These are phyloP conservation scores for Egretta garzetta DNA, from an alignment of 2,113 vertebrate species.

Conservation along the genomic window DNA sequence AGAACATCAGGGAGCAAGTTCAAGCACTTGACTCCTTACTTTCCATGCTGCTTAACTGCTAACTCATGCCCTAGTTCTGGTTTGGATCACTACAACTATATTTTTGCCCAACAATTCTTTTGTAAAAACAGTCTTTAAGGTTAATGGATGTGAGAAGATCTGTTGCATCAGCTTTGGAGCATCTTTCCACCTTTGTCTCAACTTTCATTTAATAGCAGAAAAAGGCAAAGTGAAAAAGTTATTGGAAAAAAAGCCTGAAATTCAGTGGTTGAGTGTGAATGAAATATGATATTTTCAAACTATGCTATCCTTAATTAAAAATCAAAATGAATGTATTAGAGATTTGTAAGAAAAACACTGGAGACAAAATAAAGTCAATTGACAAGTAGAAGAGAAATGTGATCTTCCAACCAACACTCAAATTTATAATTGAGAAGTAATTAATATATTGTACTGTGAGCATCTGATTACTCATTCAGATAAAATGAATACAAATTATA, in stretches of 20 bases:
- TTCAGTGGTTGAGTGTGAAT: background rate
- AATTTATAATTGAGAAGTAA: background rate
- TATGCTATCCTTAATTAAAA: background rate
- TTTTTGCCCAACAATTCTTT: background rate
- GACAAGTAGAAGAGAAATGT: background rate
- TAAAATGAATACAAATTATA: background rate
- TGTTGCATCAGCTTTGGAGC: background rate
- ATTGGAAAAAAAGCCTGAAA: background rate
- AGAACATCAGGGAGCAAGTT: background rate
- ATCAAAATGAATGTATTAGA: background rate
- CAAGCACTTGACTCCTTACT: background rate
- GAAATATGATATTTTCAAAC: background rate
- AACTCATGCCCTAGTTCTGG: background rate
- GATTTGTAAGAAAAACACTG: background rate
- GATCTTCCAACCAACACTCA: background rate
- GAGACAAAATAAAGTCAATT: background rate
- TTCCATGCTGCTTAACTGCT: background rate
- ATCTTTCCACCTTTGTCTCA: background rate
- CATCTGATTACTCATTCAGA: background rate
- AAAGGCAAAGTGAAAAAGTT: background rate
- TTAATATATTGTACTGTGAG: background rate
- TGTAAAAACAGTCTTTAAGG: background rate
- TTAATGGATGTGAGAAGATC: background rate
- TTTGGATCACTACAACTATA: background rate
- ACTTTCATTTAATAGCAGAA: background rate